A percentile compares a stretch with the other conserved stretches of the same genome.
Evolutionary conservation across 2,797 vertebrate genomes (phyloP).

Genomic region (Rhinichthys osculus): DNA sequence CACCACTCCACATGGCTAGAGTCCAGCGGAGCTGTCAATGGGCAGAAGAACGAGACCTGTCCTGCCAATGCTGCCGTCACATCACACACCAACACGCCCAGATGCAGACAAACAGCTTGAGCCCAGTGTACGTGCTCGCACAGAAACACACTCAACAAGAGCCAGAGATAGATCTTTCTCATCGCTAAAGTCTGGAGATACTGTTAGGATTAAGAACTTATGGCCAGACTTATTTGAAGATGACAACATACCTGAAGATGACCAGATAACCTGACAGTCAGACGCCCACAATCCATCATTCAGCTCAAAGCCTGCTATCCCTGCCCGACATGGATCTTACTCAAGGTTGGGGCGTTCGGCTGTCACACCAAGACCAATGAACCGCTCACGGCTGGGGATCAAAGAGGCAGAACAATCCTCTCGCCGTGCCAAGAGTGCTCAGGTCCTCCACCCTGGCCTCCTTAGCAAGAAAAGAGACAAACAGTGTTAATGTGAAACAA

Average conservation of each 20-base stretch:
- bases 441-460: background rate
- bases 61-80: slow-evolving; percentile 5
- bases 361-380: background rate
- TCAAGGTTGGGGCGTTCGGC: background rate
- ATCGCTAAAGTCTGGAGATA: background rate
- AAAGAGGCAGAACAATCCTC: background rate
- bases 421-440: background rate
- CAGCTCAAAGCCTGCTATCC: background rate
- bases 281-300: background rate
- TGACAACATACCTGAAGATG: background rate
- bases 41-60: background rate
- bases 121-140: background rate
- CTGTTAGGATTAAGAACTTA: background rate
- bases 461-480: background rate
- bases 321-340: no score
- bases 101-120: background rate
- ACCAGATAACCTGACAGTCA: background rate
- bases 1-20: slow-evolving; percentile 25
- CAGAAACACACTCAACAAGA: background rate
- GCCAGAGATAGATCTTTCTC: slow-evolving; percentile 1
- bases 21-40: slow-evolving; percentile 24
- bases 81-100: background rate
- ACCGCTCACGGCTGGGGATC: background rate
- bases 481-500: background rate
- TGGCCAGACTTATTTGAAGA: background rate